phyloP scores from a whole-genome alignment of 2,888 invertebrate genomes.

The Bombylius discolor region DNA sequence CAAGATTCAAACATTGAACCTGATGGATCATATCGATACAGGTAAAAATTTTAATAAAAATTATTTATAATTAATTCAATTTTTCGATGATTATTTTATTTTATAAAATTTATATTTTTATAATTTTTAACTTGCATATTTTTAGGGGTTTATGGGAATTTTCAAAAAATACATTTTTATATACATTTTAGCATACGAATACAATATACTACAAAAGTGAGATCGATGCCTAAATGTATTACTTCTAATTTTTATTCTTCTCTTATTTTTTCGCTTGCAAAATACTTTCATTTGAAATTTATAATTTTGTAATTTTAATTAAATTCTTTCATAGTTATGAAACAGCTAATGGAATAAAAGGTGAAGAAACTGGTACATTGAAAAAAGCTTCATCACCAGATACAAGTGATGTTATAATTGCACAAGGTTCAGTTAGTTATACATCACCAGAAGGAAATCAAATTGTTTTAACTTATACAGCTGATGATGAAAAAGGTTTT shows the following conservation, averaged over 20 bases:
- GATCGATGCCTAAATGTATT: no score
- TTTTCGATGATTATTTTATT: no score
- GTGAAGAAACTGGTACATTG: conserved; percentile 61
- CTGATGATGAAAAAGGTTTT: conserved; percentile 59
- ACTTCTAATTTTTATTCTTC: no score
- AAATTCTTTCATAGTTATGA: conserved; percentile 47
- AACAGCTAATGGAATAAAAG: conserved; percentile 69
- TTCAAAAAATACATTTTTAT: neutral
- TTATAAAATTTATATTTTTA: neutral
- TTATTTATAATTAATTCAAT: neutral
- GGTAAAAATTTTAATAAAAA: conserved; percentile 38
- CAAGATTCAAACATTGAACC: conserved; percentile 59
- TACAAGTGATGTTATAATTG: conserved; percentile 50
- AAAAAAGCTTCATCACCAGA: conserved; percentile 59
- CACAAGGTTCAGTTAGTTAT: conserved; percentile 53
- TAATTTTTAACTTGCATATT: conserved; percentile 14
- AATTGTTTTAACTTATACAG: conserved; percentile 53
- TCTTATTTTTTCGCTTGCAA: neutral
- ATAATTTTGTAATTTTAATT: neutral
- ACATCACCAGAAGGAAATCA: conserved; percentile 58
- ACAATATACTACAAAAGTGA: no score
- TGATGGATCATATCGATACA: conserved; percentile 59
- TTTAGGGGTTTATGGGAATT: conserved; percentile 9
- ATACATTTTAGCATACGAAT: no score
- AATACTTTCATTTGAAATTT: neutral